Evolutionary conservation across 2,113 vertebrate species (phyloP).

Genomic region (Microtus pennsylvanicus): DNA sequence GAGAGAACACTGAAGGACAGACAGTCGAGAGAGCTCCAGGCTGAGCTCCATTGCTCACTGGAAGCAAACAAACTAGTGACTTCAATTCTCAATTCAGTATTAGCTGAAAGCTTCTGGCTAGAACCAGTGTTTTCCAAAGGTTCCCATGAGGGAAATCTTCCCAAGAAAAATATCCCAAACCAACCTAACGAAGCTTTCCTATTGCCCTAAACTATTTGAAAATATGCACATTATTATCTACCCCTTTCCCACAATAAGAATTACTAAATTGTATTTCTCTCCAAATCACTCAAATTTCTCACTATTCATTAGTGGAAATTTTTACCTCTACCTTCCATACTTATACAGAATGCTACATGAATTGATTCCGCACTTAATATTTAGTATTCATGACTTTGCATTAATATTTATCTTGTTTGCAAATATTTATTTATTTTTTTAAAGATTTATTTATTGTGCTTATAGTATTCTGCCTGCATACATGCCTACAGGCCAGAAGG

Average conservation of each 20-base stretch:
- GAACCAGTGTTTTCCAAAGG: background rate
- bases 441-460: too few species aligned
- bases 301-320: background rate
- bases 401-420: conserved; percentile 29
- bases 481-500: too few species aligned
- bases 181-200: background rate
- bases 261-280: conserved; percentile 41
- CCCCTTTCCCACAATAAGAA: conserved; percentile 1
- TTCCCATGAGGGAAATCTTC: background rate
- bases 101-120: background rate
- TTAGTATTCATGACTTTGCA: background rate
- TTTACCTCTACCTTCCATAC: background rate
- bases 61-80: background rate
- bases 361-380: background rate
- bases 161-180: background rate
- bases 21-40: background rate
- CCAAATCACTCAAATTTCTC: background rate
- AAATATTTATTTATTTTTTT: background rate
- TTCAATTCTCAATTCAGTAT: conserved; percentile 19
- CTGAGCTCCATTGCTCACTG: background rate
- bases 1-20: background rate
- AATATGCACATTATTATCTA: background rate
- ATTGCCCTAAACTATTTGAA: background rate
- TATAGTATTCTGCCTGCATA: too few species aligned
- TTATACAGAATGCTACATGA: background rate